These are phyloP conservation scores for Scaptomyza parva DNA, from an alignment of 2,888 invertebrate genomes.

Conservation along the genomic window DNA sequence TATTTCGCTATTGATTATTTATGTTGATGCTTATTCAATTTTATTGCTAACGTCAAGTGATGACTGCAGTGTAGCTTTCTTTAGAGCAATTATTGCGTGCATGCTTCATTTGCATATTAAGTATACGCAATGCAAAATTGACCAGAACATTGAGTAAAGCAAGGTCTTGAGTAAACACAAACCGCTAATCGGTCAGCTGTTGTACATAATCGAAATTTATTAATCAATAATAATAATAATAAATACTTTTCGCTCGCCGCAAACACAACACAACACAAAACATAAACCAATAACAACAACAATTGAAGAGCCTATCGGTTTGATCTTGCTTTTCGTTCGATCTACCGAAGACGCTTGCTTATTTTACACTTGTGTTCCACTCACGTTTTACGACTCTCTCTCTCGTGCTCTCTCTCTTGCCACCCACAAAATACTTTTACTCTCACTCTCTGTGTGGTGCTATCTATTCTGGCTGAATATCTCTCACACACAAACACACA, in stretches of 20 bases:
- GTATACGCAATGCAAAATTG: constrained; percentile 31
- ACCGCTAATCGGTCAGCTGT: constrained; percentile 32
- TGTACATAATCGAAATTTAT: constrained; percentile 46
- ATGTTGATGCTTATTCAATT: constrained; percentile 13
- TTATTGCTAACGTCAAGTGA: background rate
- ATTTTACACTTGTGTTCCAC: constrained; percentile 32
- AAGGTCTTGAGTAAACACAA: constrained; percentile 38
- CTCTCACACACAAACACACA: too few relatives aligned
- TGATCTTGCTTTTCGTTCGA: constrained; percentile 38
- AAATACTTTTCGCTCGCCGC: constrained; percentile 34
- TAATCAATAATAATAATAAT: constrained; percentile 57
- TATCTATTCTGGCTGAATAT: background rate
- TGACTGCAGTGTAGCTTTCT: background rate
- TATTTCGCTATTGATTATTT: constrained; percentile 16
- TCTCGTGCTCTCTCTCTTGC: constrained; percentile 9
- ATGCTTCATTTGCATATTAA: constrained; percentile 17
- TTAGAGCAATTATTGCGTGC: constrained; percentile 21
- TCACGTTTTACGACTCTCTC: constrained; percentile 26
- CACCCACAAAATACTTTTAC: constrained; percentile 37
- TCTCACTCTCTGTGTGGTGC: constrained; percentile 13
- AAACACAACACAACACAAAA: constrained; percentile 25
- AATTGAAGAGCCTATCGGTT: constrained; percentile 19
- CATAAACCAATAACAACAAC: constrained; percentile 18
- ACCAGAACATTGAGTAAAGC: constrained; percentile 1
- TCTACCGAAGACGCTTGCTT: constrained; percentile 15